Evolutionary conservation across 2,888 invertebrate genomes (phyloP), one percentile per base, ranked within the genome.

Genomic region (Spisula solida): DNA sequence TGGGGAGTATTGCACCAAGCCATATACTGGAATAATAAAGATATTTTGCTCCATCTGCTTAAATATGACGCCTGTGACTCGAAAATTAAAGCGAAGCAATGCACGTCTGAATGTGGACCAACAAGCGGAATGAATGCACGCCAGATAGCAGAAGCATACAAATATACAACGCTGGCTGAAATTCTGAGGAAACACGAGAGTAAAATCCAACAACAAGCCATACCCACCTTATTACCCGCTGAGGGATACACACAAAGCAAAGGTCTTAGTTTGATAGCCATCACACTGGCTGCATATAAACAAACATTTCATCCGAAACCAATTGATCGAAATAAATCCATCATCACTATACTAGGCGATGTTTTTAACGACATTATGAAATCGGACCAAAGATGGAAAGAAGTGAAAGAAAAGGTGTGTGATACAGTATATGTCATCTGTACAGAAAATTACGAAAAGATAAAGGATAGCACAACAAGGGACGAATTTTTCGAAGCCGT

Each of bases 1-100:
- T 93, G 93, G 93, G 91, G 92, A 18, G 66, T 93, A 0, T n/a
- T 93, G 18, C 92, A 93, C 47, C 93, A 93, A 56, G 90, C 92
- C 1, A 91, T 93, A 0, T 93, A 88, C 78, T 92, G 89, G 90
- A 89, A 92, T 25, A 55, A 92, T 51, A 34, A 56, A 14, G 47
- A 78, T 4, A 87, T 90, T 6, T 80, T 93, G 4, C 88, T 51
- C 56, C 88, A 29, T 20, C 66, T 93, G 18, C 83, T 92, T 1
- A 75, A 75, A 14, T 91, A 87, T 56, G 14, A 56, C 12, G 80
- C 89, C 18, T 92, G 90, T 60, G 93, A 93, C 80, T 83, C 85
- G 6, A 41, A 82, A 5, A 82, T 90, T 14, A 90, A 78, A 48
- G 87, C 92, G 1, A 93, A 93, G 66, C 83, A 90, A 25, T 92